Evolutionary conservation across 2,113 vertebrate genomes (phyloP).

Genomic region (Salminus brasiliensis): DNA sequence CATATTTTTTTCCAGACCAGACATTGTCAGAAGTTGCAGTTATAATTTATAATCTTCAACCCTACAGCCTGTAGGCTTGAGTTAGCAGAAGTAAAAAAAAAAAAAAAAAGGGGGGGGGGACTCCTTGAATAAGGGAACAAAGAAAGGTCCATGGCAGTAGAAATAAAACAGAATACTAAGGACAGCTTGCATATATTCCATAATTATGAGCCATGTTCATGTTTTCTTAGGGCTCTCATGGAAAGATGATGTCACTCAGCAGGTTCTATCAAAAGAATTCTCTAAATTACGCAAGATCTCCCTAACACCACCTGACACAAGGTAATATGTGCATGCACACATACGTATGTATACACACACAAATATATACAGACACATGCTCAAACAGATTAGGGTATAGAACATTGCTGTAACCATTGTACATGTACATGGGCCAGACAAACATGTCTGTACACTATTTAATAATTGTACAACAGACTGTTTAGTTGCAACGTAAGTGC

Average conservation of each 20-base stretch:
- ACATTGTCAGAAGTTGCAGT: no score
- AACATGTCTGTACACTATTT: background rate
- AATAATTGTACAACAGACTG: background rate
- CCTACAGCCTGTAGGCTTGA: no score
- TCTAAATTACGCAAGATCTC: conserved; percentile 78
- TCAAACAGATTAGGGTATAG: background rate
- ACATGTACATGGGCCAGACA: background rate
- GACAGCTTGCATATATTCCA: background rate
- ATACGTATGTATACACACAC: no score
- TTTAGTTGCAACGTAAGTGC: background rate
- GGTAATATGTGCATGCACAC: conserved; percentile 67
- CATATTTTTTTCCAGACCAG: no score
- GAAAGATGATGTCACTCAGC: conserved; percentile 85
- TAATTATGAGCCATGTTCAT: background rate
- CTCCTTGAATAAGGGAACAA: no score
- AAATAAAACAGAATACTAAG: no score
- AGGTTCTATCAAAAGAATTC: conserved; percentile 82
- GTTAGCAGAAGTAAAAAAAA: no score
- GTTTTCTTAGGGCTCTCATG: conserved; percentile 83
- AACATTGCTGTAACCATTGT: background rate
- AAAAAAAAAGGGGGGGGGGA: no score
- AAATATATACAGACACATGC: no score
- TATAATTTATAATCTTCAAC: no score
- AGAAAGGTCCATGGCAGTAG: no score
- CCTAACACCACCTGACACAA: conserved; percentile 66